Evolutionary conservation across 92 coral and sea anemone species (phyloP), one percentile per base, ranked within the genome.

Genomic region (Zoanthus gigantus): DNA sequence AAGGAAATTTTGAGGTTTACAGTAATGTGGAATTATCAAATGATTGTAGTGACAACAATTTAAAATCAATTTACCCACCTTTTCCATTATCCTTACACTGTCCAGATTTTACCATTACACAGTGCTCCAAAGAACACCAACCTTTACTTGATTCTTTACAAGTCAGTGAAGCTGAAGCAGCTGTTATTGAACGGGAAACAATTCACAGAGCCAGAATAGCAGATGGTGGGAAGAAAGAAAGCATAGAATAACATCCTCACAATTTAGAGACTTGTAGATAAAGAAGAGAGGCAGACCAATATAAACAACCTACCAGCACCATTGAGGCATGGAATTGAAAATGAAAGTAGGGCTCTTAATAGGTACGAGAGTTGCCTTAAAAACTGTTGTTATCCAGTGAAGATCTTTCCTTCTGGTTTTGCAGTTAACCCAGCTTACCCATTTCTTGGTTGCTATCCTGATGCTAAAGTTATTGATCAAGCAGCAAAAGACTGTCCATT

Each of bases 361-460:
- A 8, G 29, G 57, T 89, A 89, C 48, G 17, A 14, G 1, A 89
- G 60, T 30, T 89, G 76, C 76, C 37, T 88, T 0, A 74, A 57
- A 53, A 29, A 88, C 74, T 71, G 88, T 88, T 88, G 82, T 7
- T 72, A 88, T 57, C 91, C 92, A 58, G 88, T 89, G 17, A 83
- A 89, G 46, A 48, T 68, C 29, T 89, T 89, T 77, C 58, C 88
- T 6, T 83, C 88, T 6, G 92, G 92, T 6, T 89, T 89, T 75
- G 84, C 66, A 42, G 84, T 89, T n/a, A 89, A 83, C 83, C 92
- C 80, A 72, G 52, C 80, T 9, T 74, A 17, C 81, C 88, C 92
- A 75, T 89, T 89, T 73, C 88, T 83, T 23, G 92, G 88, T 15
- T 89, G 88, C 66, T 89, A 83, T 8, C 92, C 92, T n/a, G 92